Conservation (phyloP, 2,797 vertebrate species). For the Pantherophis vulpinus region DNA sequence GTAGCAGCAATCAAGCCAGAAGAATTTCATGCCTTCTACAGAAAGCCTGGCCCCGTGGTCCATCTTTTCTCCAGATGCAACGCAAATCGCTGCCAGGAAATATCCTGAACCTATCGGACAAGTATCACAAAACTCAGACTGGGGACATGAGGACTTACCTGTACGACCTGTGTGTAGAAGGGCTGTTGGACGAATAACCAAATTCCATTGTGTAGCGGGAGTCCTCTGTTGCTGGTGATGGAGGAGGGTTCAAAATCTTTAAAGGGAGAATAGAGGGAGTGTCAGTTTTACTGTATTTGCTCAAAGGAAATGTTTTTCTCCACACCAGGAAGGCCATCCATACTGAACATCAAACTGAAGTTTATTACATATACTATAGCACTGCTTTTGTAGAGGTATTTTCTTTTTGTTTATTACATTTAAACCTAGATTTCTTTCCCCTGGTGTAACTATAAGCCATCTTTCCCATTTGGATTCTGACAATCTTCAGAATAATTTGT, state of each 20-base stretch:
- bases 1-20: neutral
- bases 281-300: neutral
- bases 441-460: neutral
- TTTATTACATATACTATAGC: neutral
- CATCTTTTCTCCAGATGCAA: neutral
- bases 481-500: neutral
- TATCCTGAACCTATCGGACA: neutral
- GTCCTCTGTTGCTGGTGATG: slow-evolving; percentile 92
- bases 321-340: neutral
- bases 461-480: neutral
- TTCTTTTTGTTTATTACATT: neutral
- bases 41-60: no score
- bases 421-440: neutral
- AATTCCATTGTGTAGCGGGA: slow-evolving; percentile 98
- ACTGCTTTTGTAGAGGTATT: neutral
- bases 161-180: slow-evolving; percentile 96
- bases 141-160: slow-evolving; percentile 75
- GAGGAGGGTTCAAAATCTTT: slow-evolving; percentile 96
- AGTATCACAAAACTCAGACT: neutral
- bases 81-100: neutral
- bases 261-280: neutral
- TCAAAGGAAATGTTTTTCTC: neutral
- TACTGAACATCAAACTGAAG: neutral
- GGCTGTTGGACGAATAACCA: slow-evolving; percentile 96
- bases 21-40: neutral